Conservation (phyloP, 2,797 vertebrate species). For the Spizella passerina region DNA sequence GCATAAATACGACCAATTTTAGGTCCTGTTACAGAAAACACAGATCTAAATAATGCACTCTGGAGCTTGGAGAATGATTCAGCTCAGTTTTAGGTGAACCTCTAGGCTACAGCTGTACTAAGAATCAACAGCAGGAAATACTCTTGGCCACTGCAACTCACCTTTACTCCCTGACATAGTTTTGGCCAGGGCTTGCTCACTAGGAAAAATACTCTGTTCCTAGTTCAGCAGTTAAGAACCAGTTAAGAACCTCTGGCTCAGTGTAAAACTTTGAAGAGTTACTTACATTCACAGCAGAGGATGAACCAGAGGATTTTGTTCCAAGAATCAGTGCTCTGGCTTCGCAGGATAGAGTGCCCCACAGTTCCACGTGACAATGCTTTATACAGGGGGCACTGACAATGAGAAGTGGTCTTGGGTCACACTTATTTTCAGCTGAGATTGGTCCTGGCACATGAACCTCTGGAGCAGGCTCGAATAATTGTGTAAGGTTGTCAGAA, state of each 20-base stretch:
- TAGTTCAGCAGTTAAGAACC: neutral
- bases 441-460: neutral
- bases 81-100: neutral
- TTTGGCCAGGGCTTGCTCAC: neutral
- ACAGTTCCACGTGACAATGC: neutral
- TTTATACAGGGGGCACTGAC: neutral
- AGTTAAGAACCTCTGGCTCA: neutral
- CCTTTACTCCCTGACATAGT: neutral
- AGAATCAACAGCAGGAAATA: neutral
- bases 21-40: neutral
- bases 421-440: neutral
- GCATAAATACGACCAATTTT: neutral
- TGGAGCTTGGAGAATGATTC: neutral
- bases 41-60: neutral
- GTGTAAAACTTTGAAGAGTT: neutral
- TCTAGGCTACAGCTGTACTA: neutral
- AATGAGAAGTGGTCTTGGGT: neutral
- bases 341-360: fast-evolving
- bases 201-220: neutral
- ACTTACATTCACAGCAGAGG: neutral
- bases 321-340: neutral
- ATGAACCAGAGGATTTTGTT: neutral
- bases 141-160: neutral
- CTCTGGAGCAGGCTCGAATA: neutral
- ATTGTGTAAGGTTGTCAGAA: neutral